Conservation (phyloP, 2,888 invertebrate genomes). For the Acleris literana region DNA sequence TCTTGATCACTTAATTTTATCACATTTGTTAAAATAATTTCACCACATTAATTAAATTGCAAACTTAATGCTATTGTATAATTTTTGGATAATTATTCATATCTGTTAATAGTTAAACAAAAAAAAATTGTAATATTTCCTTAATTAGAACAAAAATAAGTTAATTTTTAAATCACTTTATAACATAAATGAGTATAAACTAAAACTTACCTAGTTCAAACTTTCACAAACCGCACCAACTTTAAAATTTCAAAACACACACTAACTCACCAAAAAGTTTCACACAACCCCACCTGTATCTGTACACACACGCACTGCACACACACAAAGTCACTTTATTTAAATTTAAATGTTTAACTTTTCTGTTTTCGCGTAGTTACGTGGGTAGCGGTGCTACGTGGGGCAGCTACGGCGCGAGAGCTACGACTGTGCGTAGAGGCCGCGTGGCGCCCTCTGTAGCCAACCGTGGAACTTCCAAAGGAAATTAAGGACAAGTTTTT, state of each 20-base stretch:
- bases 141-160: no score
- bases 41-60: no score
- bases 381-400: slow-evolving; percentile 44
- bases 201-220: slow-evolving; percentile 24
- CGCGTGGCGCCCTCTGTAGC: slow-evolving; percentile 48
- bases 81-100: no score
- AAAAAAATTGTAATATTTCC: no score
- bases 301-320: slow-evolving; percentile 17
- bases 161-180: not conserved
- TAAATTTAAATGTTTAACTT: not conserved
- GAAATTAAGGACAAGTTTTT: slow-evolving; percentile 35
- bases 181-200: not conserved
- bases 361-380: slow-evolving; percentile 39
- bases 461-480: slow-evolving; percentile 43
- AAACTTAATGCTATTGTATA: no score
- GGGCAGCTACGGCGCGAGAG: slow-evolving; percentile 45
- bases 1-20: no score
- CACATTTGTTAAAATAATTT: no score
- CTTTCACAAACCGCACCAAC: slow-evolving; percentile 21
- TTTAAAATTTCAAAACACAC: slow-evolving; percentile 11
- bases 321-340: slow-evolving; percentile 8
- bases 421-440: slow-evolving; percentile 55
- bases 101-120: no score
- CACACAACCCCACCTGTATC: slow-evolving; percentile 13
- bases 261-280: slow-evolving; percentile 19